phyloP scores from a whole-genome alignment of 2,888 invertebrate genomes.

The Oligia strigilis region DNA sequence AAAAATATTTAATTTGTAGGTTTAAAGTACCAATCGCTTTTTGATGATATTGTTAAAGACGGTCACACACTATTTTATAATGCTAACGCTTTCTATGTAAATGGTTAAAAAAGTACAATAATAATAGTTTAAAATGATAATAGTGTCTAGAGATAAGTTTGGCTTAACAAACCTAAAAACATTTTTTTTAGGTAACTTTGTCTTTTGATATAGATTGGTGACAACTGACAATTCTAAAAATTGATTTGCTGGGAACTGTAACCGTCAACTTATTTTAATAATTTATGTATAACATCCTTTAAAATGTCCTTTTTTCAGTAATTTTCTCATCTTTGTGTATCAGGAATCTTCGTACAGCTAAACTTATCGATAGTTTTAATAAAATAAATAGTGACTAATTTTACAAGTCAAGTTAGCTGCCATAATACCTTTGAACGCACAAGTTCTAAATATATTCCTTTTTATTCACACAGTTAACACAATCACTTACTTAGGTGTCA shows the following conservation, averaged over 20 bases:
- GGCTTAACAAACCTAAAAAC: constrained; percentile 14
- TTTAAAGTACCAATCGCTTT: constrained; percentile 64
- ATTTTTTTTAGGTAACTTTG: neutral
- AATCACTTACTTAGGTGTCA: neutral
- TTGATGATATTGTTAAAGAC: constrained; percentile 57
- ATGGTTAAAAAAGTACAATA: constrained; percentile 64
- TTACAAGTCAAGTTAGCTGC: constrained; percentile 66
- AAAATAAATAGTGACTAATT: constrained; percentile 53
- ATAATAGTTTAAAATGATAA: constrained; percentile 50
- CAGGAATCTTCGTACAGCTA: constrained; percentile 33
- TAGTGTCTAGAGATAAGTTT: constrained; percentile 37
- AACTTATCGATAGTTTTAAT: constrained; percentile 51
- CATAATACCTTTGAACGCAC: constrained; percentile 68
- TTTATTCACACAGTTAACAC: neutral
- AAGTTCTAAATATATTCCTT: constrained; percentile 14
- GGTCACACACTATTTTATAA: constrained; percentile 54
- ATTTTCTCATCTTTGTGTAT: neutral
- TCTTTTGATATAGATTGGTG: neutral
- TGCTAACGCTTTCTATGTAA: constrained; percentile 61
- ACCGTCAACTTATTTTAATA: neutral
- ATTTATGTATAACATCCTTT: too few relatives aligned
- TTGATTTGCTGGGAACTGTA: neutral
- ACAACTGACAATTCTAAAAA: neutral
- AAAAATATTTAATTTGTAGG: constrained; percentile 65
- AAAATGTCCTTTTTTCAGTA: neutral